phyloP scores from a whole-genome alignment of 2,888 invertebrate genomes.

The Theretra japonica region DNA sequence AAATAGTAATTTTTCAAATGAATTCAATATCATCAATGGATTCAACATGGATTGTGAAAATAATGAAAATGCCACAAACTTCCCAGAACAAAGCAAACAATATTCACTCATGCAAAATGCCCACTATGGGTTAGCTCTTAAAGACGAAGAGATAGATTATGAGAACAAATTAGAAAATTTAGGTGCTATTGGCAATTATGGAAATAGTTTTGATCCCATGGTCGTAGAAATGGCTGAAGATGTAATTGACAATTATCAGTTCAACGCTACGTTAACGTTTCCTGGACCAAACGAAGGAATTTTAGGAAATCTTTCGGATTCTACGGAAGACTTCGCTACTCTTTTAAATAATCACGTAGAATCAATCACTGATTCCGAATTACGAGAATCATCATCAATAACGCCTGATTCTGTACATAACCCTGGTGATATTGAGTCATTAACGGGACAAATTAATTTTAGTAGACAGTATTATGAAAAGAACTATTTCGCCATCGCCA shows the following conservation, averaged over 20 bases:
- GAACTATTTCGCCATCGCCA: conserved; percentile 77
- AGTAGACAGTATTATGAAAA: conserved; percentile 84
- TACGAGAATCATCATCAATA: conserved; percentile 89
- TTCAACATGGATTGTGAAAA: conserved; percentile 91
- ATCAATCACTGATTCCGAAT: conserved; percentile 86
- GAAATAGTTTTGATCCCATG: conserved; percentile 90
- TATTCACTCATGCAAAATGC: conserved; percentile 93
- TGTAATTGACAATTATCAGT: conserved; percentile 92
- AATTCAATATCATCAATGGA: conserved; percentile 88
- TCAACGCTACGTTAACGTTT: conserved; percentile 92
- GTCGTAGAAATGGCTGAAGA: conserved; percentile 92
- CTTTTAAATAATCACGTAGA: conserved; percentile 91
- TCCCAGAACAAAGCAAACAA: conserved; percentile 87
- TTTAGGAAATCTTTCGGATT: conserved; percentile 91
- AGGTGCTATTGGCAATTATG: conserved; percentile 84
- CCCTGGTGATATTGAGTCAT: conserved; percentile 89
- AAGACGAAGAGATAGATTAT: conserved; percentile 93
- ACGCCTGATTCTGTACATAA: conserved; percentile 87
- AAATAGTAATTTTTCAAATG: conserved; percentile 87
- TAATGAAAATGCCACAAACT: conserved; percentile 84
- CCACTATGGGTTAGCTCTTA: conserved; percentile 91
- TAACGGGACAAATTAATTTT: conserved; percentile 90
- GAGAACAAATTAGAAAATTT: conserved; percentile 90
- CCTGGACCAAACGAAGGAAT: conserved; percentile 91
- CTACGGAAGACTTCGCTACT: conserved; percentile 90